Conservation (phyloP, 2,888 invertebrate species). For the Habrosyne pyritoides region DNA sequence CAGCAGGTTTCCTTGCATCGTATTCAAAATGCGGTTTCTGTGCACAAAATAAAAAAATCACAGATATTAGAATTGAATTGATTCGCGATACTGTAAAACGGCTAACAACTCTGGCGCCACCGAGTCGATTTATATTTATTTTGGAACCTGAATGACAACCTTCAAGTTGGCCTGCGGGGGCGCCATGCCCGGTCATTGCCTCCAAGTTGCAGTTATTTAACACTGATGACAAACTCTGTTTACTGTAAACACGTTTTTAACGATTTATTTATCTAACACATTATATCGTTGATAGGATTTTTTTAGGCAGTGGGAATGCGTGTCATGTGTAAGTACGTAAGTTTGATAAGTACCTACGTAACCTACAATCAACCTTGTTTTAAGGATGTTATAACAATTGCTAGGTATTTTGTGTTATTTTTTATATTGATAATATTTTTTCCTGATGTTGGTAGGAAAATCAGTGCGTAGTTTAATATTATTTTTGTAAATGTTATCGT, state of each 20-base stretch:
- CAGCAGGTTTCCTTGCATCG: background rate
- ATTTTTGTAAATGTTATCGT: background rate
- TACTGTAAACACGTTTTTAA: constrained; percentile 68
- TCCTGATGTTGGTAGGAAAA: too few species aligned
- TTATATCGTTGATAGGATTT: constrained; percentile 15
- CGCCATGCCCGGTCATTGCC: constrained; percentile 75
- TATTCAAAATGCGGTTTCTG: background rate
- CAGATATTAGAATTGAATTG: constrained; percentile 14
- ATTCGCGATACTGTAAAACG: constrained; percentile 30
- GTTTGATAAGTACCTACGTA: background rate
- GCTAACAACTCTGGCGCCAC: constrained; percentile 23
- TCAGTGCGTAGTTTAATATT: too few species aligned
- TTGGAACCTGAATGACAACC: constrained; percentile 74
- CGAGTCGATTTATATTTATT: constrained; percentile 48
- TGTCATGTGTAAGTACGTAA: background rate
- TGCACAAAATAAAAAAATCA: background rate
- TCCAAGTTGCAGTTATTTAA: constrained; percentile 78
- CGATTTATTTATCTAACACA: constrained; percentile 51
- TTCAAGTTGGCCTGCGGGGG: constrained; percentile 46
- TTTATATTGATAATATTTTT: constrained; percentile 17
- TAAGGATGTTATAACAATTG: constrained; percentile 11
- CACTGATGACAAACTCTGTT: constrained; percentile 65
- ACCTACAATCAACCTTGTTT: constrained; percentile 9
- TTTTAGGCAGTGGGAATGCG: background rate
- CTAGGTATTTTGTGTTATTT: constrained; percentile 17